Base-by-base conservation (phyloP, 1,140 invertebrate genomes). In the Brachionus rubens region DNA sequence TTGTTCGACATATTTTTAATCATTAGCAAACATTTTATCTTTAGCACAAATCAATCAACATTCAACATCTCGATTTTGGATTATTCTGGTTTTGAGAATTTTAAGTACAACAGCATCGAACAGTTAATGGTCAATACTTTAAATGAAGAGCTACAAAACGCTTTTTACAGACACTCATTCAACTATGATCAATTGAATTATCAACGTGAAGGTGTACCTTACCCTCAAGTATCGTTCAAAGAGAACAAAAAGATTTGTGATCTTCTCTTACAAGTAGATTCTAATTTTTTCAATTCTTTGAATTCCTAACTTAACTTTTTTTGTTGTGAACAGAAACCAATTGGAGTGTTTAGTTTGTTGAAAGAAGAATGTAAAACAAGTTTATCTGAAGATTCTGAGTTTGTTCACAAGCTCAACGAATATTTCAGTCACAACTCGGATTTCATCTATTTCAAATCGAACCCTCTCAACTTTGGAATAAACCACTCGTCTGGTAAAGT, bases 21-120 rank as follows among this genome's bases (percentile, higher is more conserved):
- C 46, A 54, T 14, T 26, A 72, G 68, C 33, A 72, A 72, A 48
- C 68, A 72, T 40, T 72, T 72, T 72, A 48, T 54, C 40, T 72
- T 72, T 72, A 72, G 68, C 68, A 40, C 43, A n/a, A 72, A 72
- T 26, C 43, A 72, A 33, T 48, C 68, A 26, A 54, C 12, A 30
- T 52, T 47, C 59, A 46, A 14, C 68, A 54, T 72, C 10, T 56
- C 48, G n/a, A 43, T 75, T 41, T 41, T 75, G 50, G 72, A 75
- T 33, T 26, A 56, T 16, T 75, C 36, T 26, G 72, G 72, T 19
- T 75, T 56, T 59, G 72, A 75, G 24, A 75, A 56, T 43, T 59
- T 75, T 16, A 54, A 75, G 56, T 2, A 54, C 9, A 75, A 75
- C 33, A 54, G 54, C 26, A 28, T 75, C n/a, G 72, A 75, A 46